Evolutionary conservation across 2,888 invertebrate species (phyloP).

Genomic region (Drosophila barbarae): DNA sequence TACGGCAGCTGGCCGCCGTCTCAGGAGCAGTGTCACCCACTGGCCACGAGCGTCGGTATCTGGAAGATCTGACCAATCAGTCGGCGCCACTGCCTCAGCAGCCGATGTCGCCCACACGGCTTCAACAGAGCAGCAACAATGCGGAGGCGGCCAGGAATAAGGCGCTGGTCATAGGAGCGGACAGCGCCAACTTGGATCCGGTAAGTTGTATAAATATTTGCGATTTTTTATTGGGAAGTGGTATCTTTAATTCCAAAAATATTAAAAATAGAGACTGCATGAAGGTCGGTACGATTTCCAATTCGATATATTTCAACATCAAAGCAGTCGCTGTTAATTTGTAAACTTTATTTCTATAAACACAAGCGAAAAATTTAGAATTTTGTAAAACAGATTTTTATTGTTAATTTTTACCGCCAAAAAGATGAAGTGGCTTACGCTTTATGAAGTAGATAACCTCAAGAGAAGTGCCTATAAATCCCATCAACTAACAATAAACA

Average conservation of each 20-base stretch:
- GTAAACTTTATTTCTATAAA: background rate
- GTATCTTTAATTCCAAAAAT: too few relatives aligned
- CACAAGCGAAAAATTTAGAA: background rate
- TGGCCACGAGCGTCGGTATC: constrained; percentile 67
- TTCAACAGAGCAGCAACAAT: constrained; percentile 67
- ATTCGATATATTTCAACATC: background rate
- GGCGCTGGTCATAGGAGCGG: constrained; percentile 85
- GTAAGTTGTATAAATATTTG: constrained; percentile 78
- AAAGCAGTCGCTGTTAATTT: background rate
- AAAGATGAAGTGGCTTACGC: background rate
- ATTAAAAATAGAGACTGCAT: too few relatives aligned
- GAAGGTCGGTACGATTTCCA: too few relatives aligned
- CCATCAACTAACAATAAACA: background rate
- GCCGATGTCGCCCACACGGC: constrained; percentile 68
- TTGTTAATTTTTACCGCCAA: background rate
- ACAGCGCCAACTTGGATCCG: constrained; percentile 84
- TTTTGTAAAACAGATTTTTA: background rate
- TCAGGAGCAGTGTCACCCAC: constrained; percentile 42
- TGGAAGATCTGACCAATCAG: constrained; percentile 76
- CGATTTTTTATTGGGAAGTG: background rate
- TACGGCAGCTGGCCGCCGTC: constrained; percentile 69
- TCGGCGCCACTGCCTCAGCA: constrained; percentile 48
- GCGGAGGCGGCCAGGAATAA: constrained; percentile 80
- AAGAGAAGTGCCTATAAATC: background rate
- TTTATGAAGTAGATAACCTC: background rate